phyloP scores from a whole-genome alignment of 2,113 vertebrate genomes.

The Calonectris borealis region DNA sequence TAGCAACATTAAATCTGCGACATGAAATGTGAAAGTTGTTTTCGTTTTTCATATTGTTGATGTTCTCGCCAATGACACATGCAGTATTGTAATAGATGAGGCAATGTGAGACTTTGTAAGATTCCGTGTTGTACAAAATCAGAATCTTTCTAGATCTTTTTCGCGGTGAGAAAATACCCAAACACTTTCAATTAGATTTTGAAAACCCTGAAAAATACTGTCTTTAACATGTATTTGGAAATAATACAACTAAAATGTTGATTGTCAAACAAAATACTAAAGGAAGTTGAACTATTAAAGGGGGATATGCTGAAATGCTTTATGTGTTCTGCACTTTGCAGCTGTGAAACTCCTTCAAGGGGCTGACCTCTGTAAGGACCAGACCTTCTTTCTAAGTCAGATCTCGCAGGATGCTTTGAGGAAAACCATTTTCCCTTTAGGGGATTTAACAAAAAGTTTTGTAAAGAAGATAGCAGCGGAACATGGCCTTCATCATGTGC shows the following conservation, averaged over 20 bases:
- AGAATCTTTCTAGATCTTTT: not conserved
- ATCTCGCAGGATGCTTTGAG: conserved; percentile 89
- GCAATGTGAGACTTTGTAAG: not conserved
- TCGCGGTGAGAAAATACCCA: not conserved
- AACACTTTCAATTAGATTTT: not conserved
- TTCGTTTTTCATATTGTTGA: not conserved
- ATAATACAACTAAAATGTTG: not conserved
- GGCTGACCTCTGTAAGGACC: conserved; percentile 91
- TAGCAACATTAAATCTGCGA: no score
- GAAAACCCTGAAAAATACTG: not conserved
- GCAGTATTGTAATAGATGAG: not conserved
- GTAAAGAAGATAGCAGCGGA: conserved; percentile 93
- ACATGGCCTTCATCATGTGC: conserved; percentile 86
- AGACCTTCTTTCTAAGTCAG: conserved; percentile 98
- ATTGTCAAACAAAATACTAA: not conserved
- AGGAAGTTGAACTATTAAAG: not conserved
- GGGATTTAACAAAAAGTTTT: conserved; percentile 89
- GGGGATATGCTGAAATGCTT: not conserved
- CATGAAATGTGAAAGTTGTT: not conserved
- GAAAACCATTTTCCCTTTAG: conserved; percentile 91
- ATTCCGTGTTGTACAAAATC: not conserved
- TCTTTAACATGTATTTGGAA: not conserved
- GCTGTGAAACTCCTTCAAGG: conserved; percentile 87
- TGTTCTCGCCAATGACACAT: not conserved
- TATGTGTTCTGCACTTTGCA: conserved; percentile 58